Base-by-base conservation (phyloP, 2,797 vertebrate genomes). In the Brachymystax lenok region DNA sequence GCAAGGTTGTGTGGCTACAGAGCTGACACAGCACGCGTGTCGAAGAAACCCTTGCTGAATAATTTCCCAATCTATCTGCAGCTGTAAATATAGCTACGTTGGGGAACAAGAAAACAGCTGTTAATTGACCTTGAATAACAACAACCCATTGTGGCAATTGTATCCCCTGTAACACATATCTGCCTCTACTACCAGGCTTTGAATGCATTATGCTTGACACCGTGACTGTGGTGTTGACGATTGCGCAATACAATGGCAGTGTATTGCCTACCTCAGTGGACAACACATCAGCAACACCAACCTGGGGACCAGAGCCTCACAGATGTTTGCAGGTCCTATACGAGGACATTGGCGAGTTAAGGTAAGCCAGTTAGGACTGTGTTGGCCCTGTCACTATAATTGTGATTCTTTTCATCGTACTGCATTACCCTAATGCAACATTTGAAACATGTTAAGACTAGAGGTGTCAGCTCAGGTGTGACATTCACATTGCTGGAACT, bases 311-410 rank as follows among this genome's bases (percentile, higher is more conserved):
- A 1, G 85, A 92, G 33, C 97, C 97, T 0, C 97, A 98, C 87
- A 94, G 83, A 83, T 99, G 98, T 86, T 94, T 99, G 1, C 86
- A 96, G 66, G 84, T 98, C 76, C 94, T 99, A 0, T 99, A 97
- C 2, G 96, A 98, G 59, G 97, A 99, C 80, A 94, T 98, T 0
- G 93, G 96, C 72, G 85, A 92, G 61, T 98, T 97, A 74, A 95
- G 96, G 97, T 98, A 93, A 79, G 33, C 33, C 30, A 69, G 28
- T 1, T 68, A 6, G 24, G 14, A 21, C 19, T 50, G 5, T 50
- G 40, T 14, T 52, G 21, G 3, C 12, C 10, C 40, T 46, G 40
- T 46, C 10, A 46, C 40, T 12, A 46, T 46, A 46, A 46, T 51
- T 24, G 19, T 69, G 2, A 12, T 21, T 71, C 2, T 50, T 27